Evolutionary conservation across 2,113 vertebrate species (phyloP).

Genomic region (Microtus montanus): DNA sequence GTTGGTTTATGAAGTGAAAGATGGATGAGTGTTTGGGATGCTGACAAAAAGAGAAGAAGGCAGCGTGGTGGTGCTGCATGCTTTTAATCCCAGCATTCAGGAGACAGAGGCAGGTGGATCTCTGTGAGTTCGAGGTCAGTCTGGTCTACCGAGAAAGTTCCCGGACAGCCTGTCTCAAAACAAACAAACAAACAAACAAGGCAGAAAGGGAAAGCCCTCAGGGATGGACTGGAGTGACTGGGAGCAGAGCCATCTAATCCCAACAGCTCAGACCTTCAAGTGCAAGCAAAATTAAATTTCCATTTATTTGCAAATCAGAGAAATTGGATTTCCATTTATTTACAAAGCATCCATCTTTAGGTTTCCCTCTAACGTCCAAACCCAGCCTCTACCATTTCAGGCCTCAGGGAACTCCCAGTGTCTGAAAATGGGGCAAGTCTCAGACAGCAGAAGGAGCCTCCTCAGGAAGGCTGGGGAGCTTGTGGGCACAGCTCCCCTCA

Average conservation of each 20-base stretch:
- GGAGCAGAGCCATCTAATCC: background rate
- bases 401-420: background rate
- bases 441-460: background rate
- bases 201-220: too few relatives aligned
- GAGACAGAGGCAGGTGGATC: too few relatives aligned
- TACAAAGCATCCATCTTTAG: background rate
- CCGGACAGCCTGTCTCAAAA: too few relatives aligned
- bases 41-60: background rate
- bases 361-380: background rate
- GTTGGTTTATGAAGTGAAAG: background rate
- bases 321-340: background rate
- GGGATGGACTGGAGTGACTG: background rate
- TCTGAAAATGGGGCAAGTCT: background rate
- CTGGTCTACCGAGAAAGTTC: too few relatives aligned
- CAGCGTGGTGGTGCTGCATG: background rate
- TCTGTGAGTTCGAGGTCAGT: too few relatives aligned
- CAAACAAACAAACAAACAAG: background rate
- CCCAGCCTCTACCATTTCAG: background rate
- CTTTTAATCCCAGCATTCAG: too few relatives aligned
- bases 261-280: background rate
- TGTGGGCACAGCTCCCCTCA: fast-evolving
- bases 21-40: background rate
- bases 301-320: background rate
- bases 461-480: too few relatives aligned
- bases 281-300: background rate